Percentiles rank a stretch among this genome's conserved stretches.
Evolutionary conservation across 2,797 vertebrate species (phyloP).

Genomic region (Sebastes iracundus): DNA sequence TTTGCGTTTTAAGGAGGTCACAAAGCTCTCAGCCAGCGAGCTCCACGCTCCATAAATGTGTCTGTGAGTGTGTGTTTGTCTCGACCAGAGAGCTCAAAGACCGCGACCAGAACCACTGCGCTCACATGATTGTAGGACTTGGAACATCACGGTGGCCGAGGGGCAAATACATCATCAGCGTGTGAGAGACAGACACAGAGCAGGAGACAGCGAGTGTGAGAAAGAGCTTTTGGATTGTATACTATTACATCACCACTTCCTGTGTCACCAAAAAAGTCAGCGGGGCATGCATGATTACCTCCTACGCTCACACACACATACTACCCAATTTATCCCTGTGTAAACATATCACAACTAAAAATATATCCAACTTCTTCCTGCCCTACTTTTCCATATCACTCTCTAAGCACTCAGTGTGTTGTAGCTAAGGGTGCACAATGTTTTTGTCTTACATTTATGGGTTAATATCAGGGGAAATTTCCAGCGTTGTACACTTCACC

Average conservation of each 20-base stretch:
- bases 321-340: neutral
- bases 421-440: neutral
- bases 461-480: neutral
- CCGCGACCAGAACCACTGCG: slow-evolving; percentile 8
- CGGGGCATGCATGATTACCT: slow-evolving; percentile 35
- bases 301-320: neutral
- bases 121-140: slow-evolving; percentile 43
- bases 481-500: slow-evolving; percentile 2
- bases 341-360: slow-evolving; percentile 7
- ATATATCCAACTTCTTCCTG: neutral
- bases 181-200: slow-evolving; percentile 31
- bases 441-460: neutral
- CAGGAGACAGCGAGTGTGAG: slow-evolving; percentile 54
- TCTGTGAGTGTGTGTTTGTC: slow-evolving; percentile 11
- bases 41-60: neutral
- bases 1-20: neutral
- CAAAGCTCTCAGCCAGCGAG: neutral
- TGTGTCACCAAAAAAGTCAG: slow-evolving; percentile 54
- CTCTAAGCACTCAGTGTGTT: neutral
- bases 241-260: slow-evolving; percentile 75
- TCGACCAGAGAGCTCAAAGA: slow-evolving; percentile 13
- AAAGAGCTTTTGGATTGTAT: slow-evolving; percentile 54
- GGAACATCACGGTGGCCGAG: slow-evolving; percentile 26
- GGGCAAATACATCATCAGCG: slow-evolving; percentile 47
- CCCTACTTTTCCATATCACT: neutral